Conservation (phyloP, 37 sponge, comb jelly and placozoan genomes). For the Bolinopsis microptera region DNA sequence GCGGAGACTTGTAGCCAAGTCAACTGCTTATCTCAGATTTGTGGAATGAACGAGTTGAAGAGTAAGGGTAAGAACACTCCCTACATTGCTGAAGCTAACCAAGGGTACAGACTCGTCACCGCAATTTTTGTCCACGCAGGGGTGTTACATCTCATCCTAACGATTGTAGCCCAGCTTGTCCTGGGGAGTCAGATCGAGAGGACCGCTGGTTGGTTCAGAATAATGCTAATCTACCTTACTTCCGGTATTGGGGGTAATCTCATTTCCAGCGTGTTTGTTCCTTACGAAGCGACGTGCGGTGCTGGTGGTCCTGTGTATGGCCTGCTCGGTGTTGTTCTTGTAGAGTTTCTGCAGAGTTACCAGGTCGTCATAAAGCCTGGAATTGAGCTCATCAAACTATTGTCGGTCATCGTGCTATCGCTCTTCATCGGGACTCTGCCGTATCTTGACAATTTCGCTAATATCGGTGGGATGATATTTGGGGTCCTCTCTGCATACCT, state of each 20-base stretch:
- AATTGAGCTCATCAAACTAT: slow-evolving; percentile 80
- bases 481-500: slow-evolving; percentile 84
- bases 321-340: slow-evolving; percentile 81
- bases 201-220: slow-evolving; percentile 87
- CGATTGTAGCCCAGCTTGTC: slow-evolving; percentile 78
- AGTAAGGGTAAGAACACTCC: slow-evolving; percentile 67
- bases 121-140: slow-evolving; percentile 88
- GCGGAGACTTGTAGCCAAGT: slow-evolving; percentile 74
- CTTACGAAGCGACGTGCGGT: slow-evolving; percentile 84
- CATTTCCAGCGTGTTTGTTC: slow-evolving; percentile 85
- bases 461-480: slow-evolving; percentile 88
- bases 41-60: slow-evolving; percentile 79
- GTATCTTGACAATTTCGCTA: slow-evolving; percentile 84
- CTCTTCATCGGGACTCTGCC: slow-evolving; percentile 85
- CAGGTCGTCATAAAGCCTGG: slow-evolving; percentile 81
- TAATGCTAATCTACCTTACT: slow-evolving; percentile 85
- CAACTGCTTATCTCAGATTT: slow-evolving; percentile 84
- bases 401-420: slow-evolving; percentile 70
- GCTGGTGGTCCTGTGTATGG: slow-evolving; percentile 84
- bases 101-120: slow-evolving; percentile 83
- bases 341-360: slow-evolving; percentile 92
- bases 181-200: slow-evolving; percentile 91
- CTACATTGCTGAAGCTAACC: slow-evolving; percentile 73
- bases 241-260: slow-evolving; percentile 91
- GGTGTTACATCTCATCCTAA: slow-evolving; percentile 75